Evolutionary conservation across 2,113 vertebrate species (phyloP), one percentile per base, ranked within the genome.

Genomic region (Tragelaphus strepsiceros): DNA sequence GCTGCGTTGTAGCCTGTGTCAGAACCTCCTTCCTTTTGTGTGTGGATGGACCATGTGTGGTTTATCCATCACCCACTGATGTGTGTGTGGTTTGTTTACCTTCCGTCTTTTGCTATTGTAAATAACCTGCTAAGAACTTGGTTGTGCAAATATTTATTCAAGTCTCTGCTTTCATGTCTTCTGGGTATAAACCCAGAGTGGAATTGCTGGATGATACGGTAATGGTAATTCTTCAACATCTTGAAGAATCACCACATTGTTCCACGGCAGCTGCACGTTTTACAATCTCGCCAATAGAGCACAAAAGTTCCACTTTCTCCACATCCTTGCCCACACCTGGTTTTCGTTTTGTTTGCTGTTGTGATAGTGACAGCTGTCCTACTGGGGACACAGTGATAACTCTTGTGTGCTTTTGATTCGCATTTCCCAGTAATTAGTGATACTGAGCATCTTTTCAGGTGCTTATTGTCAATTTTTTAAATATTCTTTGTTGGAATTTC

Each of bases 281-380:
- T 3, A 3, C 32, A 3, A 17, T 35, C 74, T 61, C 54, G 5
- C 2, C 12, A 5, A 14, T 3, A 3, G 28, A 1, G 16, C 28
- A 1, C 19, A 2, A 21, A 14, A 14, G 1, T 8, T 26, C 85
- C 53, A 4, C 0, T 1, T 1, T 19, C 16, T 43, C n/a, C 11
- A 3, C 3, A 0, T 14, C 46, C 46, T 49, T 0, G 2, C 54
- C 46, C 4, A 2, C 10, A 0, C 19, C 22, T 0, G 32, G 17
- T 7, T 54, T 84, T 26, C n/a, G 7, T 11, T 74, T 28, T 12
- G 21, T 21, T 19, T 61, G 14, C 22, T 51, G 53, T 39, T 17
- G 53, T 39, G 32, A 77, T 28, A 5, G 15, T 35, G 9, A 22
- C 1, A 6, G 51, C 82, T 7, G 0, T 21, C 56, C 62, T 28